phyloP scores from a whole-genome alignment of 2,797 vertebrate species.

The Tenualosa thibaudeaui region DNA sequence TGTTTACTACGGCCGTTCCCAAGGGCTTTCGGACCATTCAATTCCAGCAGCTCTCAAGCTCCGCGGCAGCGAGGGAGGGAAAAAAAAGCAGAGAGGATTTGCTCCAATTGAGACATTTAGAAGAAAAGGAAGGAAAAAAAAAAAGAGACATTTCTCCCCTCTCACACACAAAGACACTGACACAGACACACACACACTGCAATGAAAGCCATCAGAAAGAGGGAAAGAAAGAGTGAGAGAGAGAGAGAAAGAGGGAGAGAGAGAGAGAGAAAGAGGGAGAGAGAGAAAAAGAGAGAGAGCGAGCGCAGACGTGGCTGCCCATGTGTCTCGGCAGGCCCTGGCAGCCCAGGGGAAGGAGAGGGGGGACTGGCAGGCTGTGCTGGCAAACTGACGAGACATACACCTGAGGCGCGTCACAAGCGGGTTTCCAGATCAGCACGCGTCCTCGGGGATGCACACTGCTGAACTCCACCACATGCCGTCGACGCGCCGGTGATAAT shows the following conservation, averaged over 20 bases:
- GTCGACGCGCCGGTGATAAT: background rate
- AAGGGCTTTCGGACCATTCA: slow-evolving; percentile 56
- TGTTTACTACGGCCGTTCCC: slow-evolving; percentile 64
- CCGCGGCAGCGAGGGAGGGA: slow-evolving; percentile 47
- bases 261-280: too few relatives aligned
- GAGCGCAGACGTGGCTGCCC: slow-evolving; percentile 48
- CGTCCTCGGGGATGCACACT: background rate
- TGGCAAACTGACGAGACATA: background rate
- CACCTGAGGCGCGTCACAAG: background rate
- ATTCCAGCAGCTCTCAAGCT: slow-evolving; percentile 48
- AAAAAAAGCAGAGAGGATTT: slow-evolving; percentile 42
- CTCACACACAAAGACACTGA: background rate
- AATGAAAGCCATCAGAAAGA: too few relatives aligned
- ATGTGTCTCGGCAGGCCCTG: slow-evolving; percentile 49
- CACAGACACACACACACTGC: background rate
- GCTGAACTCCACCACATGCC: slow-evolving; percentile 12
- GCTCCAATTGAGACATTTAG: slow-evolving; percentile 55
- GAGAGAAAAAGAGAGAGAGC: too few relatives aligned
- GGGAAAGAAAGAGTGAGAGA: too few relatives aligned
- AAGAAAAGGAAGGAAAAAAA: slow-evolving; percentile 25
- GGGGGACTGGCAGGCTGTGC: background rate
- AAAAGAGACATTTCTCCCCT: background rate
- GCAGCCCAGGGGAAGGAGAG: background rate
- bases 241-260: too few relatives aligned
- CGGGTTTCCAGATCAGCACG: background rate